A percentile compares a stretch with the other conserved stretches of the same genome.
Evolutionary conservation across 2,797 vertebrate genomes (phyloP).

Genomic region (Cryptoprocta ferox): DNA sequence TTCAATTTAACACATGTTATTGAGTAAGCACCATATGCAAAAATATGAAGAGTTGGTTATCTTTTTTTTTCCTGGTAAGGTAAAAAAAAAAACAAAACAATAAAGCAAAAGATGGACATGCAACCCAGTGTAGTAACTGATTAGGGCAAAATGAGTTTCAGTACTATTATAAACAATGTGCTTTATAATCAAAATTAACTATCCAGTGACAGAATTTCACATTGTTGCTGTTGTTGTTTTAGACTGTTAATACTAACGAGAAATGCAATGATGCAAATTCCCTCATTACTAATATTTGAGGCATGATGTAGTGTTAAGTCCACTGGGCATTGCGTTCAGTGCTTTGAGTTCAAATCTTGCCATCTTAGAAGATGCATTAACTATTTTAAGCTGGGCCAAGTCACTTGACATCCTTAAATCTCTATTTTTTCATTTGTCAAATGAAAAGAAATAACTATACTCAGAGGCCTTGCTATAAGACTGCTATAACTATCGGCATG

Average conservation of each 20-base stretch:
- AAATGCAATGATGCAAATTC: background rate
- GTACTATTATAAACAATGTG: background rate
- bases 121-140: background rate
- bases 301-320: accelerated
- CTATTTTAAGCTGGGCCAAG: background rate
- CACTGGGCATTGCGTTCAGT: background rate
- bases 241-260: background rate
- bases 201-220: background rate
- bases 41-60: background rate
- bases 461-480: background rate
- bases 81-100: background rate
- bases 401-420: background rate
- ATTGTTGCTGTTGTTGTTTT: background rate
- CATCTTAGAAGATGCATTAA: background rate
- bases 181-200: background rate
- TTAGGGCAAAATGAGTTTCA: background rate
- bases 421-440: background rate
- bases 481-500: background rate
- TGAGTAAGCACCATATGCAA: background rate
- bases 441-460: background rate
- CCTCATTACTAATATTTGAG: background rate
- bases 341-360: background rate
- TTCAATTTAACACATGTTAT: background rate
- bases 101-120: background rate
- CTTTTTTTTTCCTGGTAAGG: background rate